These are phyloP conservation scores for Mycteria americana DNA, from an alignment of 2,797 vertebrate genomes.

Conservation along the genomic window DNA sequence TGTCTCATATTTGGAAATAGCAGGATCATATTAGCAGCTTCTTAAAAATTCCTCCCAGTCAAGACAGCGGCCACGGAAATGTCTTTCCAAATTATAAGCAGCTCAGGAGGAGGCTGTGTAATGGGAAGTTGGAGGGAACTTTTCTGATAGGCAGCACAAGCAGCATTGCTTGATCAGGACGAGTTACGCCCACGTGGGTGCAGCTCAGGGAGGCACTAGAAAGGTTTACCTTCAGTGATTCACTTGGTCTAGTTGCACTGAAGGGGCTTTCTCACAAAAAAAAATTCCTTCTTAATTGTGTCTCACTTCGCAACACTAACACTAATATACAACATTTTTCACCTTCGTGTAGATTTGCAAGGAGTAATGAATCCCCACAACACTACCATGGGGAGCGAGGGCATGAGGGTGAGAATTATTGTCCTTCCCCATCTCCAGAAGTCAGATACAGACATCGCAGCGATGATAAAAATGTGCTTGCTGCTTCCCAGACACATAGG, in stretches of 20 bases:
- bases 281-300: neutral
- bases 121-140: neutral
- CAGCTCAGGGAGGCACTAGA: neutral
- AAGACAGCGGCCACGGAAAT: neutral
- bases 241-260: neutral
- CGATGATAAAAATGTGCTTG: neutral
- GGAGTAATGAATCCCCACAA: neutral
- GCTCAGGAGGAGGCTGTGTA: neutral
- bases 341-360: neutral
- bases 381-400: neutral
- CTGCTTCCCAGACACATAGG: neutral
- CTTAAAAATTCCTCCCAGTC: neutral
- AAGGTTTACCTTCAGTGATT: neutral
- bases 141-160: neutral
- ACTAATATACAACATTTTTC: neutral
- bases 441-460: neutral
- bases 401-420: neutral
- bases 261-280: neutral
- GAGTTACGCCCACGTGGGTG: neutral
- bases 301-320: neutral
- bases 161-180: neutral
- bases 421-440: neutral
- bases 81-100: neutral
- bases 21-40: neutral
- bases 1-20: neutral